phyloP scores from a whole-genome alignment of 2,888 invertebrate genomes.

The Drosophila neotestacea region DNA sequence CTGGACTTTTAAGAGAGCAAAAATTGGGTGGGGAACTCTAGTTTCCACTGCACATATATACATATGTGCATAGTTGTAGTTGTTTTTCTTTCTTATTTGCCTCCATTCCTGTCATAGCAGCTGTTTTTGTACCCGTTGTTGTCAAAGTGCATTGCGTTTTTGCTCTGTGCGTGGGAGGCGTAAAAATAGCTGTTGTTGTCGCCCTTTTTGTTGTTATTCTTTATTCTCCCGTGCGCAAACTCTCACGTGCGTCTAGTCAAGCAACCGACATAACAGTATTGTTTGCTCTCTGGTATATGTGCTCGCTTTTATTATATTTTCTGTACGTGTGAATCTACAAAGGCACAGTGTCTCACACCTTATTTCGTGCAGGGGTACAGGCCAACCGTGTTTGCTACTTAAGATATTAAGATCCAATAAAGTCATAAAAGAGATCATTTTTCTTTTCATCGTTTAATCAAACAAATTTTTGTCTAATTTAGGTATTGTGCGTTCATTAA shows the following conservation, averaged over 20 bases:
- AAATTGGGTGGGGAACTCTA: no score
- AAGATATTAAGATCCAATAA: no score
- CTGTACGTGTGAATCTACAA: background rate
- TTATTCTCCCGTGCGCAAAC: conserved; percentile 67
- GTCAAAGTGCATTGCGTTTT: conserved; percentile 75
- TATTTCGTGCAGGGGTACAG: no score
- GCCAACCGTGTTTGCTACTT: no score
- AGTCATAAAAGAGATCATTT: no score
- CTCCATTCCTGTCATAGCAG: conserved; percentile 41
- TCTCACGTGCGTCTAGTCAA: conserved; percentile 51
- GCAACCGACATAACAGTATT: conserved; percentile 22
- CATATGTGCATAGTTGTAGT: conserved; percentile 5
- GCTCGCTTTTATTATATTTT: conserved; percentile 6
- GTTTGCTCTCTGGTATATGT: conserved; percentile 14
- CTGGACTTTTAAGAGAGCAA: no score
- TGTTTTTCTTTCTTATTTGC: conserved; percentile 55
- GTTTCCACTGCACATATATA: background rate
- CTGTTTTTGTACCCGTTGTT: conserved; percentile 31
- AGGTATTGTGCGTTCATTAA: no score
- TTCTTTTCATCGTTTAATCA: no score
- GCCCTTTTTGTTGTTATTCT: conserved; percentile 6
- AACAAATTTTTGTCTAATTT: no score
- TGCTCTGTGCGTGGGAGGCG: conserved; percentile 59
- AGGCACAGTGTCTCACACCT: no score
- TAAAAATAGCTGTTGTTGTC: conserved; percentile 17